These are phyloP conservation scores for Xiphophorus couchianus DNA, from an alignment of 2,113 vertebrate species.

Conservation along the genomic window DNA sequence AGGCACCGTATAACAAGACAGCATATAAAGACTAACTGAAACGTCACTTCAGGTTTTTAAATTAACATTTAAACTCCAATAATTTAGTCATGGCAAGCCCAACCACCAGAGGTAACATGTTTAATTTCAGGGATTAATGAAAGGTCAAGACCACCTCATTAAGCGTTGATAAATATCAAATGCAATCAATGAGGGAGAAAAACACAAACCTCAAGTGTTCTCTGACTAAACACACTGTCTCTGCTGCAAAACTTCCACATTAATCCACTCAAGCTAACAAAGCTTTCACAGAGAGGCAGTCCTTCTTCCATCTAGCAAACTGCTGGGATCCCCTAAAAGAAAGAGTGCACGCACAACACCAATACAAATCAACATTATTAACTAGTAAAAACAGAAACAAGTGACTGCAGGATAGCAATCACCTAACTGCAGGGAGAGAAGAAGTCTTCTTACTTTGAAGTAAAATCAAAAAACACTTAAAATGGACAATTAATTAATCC, in stretches of 20 bases:
- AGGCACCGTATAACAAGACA: not conserved
- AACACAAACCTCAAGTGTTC: conserved; percentile 30
- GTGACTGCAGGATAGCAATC: conserved; percentile 7
- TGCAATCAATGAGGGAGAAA: conserved; percentile 54
- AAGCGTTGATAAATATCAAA: conserved; percentile 66
- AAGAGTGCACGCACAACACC: not conserved
- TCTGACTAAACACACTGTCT: conserved; percentile 14
- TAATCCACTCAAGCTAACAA: conserved; percentile 4
- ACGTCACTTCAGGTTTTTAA: conserved; percentile 28
- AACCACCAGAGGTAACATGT: conserved; percentile 50
- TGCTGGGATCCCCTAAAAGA: not conserved
- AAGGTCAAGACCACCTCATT: conserved; percentile 65
- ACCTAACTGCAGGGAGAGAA: not conserved
- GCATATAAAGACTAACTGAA: not conserved
- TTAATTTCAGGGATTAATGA: conserved; percentile 56
- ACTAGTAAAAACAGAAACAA: conserved; percentile 9
- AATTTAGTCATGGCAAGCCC: conserved; percentile 38
- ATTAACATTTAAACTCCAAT: conserved; percentile 35
- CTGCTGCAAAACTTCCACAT: conserved; percentile 12
- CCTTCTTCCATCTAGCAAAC: conserved; percentile 6
- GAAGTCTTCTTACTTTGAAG: conserved; percentile 21
- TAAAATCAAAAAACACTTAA: conserved; percentile 20
- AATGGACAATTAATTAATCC: conserved; percentile 37
- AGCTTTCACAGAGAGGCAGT: not conserved
- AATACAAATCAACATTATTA: not conserved